Base-by-base conservation (phyloP, 2,797 vertebrate genomes). In the Hozukius guyotensis region DNA sequence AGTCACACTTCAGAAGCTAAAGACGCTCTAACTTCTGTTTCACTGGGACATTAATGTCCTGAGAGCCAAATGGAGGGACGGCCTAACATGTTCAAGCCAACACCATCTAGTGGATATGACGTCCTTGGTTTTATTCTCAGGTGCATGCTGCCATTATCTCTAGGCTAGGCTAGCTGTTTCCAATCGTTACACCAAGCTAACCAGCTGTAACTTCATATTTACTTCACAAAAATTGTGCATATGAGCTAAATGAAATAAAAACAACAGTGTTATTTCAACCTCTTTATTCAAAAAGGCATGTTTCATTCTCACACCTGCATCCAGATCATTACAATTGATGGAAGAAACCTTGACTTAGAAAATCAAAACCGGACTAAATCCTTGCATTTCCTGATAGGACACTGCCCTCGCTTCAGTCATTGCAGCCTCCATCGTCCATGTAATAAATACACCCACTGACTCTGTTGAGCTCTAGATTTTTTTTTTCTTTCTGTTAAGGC, bases 201-300 rank as follows among this genome's bases (percentile, higher is more conserved):
- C 7, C 59, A 42, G 38, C 14, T 55, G 11, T 20, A 24, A 24
- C 53, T 55, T 24, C n/a, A 55, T 11, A 22, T 55, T 55, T 55
- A 49, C 42, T 20, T 0, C 1, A 6, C 10, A 38, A 5, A 31
- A 29, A 24, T 12, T 14, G 8, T 36, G 29, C 14, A 6, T 2
- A 10, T 29, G 18, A 31, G 32, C 10, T 52, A 8, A 52, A 60
- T 53, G 2, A 53, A 83, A 20, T 16, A 8, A 32, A 68, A 62
- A 18, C 12, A 27, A 14, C 4, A 5, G 2, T 0, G 13, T 92
- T 93, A 91, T 90, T 94, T 89, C 79, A 93, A 94, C 92, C 93
- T 90, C 88, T 95, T 96, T 95, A 96, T 94, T 95, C 86, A 92
- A 94, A 95, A 95, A 93, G 92, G 89, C 89, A 92, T 85, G 69